Conservation (phyloP, 37 sponge, comb jelly and placozoan genomes). For the Haliclona indistincta region DNA sequence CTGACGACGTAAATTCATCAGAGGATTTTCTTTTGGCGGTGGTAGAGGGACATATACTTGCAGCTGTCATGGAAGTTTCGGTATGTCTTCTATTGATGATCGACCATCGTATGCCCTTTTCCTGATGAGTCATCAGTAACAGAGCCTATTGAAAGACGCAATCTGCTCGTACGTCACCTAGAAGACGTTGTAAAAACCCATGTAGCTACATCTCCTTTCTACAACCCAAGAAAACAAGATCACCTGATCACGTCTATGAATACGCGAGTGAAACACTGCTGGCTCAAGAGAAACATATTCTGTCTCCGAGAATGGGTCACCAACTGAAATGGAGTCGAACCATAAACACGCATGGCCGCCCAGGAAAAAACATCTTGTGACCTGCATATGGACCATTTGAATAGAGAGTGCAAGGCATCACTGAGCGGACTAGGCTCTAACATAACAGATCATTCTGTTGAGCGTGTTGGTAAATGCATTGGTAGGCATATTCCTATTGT, state of each 20-base stretch:
- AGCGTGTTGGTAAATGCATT: constrained; percentile 22
- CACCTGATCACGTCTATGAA: constrained; percentile 15
- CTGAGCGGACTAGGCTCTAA: not conserved
- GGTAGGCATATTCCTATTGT: constrained; percentile 1
- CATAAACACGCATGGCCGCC: constrained; percentile 30
- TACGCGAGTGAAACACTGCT: constrained; percentile 27
- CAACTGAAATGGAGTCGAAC: constrained; percentile 35
- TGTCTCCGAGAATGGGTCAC: constrained; percentile 10
- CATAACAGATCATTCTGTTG: constrained; percentile 8
- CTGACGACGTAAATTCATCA: not conserved
- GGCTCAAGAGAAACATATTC: not conserved
- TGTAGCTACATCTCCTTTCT: too few species aligned
- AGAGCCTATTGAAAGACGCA: not conserved
- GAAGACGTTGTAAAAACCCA: not conserved
- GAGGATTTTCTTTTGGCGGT: constrained; percentile 2
- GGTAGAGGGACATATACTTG: not conserved
- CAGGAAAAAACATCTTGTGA: constrained; percentile 38
- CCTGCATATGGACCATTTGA: constrained; percentile 50
- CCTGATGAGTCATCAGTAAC: not conserved
- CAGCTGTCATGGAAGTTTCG: constrained; percentile 6
- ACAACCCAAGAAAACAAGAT: too few species aligned
- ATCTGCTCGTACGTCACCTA: not conserved
- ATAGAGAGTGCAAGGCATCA: constrained; percentile 16
- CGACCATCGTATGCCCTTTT: not conserved
- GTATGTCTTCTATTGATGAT: not conserved